Evolutionary conservation across 2,888 invertebrate species (phyloP).

Genomic region (Vanessa cardui): DNA sequence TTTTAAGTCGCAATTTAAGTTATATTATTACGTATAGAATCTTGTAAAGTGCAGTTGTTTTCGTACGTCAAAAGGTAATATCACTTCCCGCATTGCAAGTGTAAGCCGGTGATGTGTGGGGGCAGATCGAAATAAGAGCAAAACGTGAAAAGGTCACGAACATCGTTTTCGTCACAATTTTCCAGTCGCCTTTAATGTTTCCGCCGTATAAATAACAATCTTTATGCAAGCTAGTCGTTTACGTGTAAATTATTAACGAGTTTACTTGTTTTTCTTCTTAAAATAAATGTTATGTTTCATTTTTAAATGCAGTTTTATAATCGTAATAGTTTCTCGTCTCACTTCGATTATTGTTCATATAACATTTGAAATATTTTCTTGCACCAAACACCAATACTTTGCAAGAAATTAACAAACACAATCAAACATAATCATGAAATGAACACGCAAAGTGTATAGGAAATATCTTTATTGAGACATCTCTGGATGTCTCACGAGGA

Average conservation of each 20-base stretch:
- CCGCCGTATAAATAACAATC: constrained; percentile 22
- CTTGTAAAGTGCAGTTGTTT: constrained; percentile 1
- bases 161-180: constrained; percentile 33
- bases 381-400: too few species aligned
- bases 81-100: constrained; percentile 39
- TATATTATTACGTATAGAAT: neutral
- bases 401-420: too few species aligned
- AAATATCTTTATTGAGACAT: too few species aligned
- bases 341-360: too few species aligned
- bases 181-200: constrained; percentile 25
- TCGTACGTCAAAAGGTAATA: constrained; percentile 35
- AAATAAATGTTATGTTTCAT: too few species aligned
- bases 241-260: neutral
- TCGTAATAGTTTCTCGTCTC: too few species aligned
- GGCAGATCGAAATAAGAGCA: constrained; percentile 42
- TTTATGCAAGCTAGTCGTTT: constrained; percentile 14
- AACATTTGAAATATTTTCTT: too few species aligned
- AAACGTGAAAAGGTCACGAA: constrained; percentile 39
- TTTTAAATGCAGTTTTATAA: too few species aligned
- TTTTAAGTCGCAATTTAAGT: neutral
- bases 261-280: too few species aligned
- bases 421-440: too few species aligned
- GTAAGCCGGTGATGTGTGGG: constrained; percentile 38
- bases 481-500: too few species aligned
- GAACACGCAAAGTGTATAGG: too few species aligned